Percentiles rank a stretch among this genome's conserved stretches.
These are phyloP conservation scores for Palythoa heliodiscus DNA, from an alignment of 92 coral and sea anemone genomes.

Conservation along the genomic window DNA sequence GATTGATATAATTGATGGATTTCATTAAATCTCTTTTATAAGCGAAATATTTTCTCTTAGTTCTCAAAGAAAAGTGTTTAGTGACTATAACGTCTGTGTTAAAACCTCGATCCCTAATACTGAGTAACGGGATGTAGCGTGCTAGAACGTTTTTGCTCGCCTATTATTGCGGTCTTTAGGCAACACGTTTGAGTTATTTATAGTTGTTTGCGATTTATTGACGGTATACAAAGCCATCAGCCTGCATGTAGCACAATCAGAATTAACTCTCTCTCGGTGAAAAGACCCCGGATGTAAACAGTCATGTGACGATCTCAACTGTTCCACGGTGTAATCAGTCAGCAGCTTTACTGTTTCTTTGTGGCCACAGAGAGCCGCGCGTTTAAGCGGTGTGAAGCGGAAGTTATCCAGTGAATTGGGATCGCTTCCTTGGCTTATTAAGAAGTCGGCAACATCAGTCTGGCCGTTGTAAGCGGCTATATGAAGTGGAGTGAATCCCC, in stretches of 20 bases:
- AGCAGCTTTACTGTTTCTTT: constrained; percentile 54
- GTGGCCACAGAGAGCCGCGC: constrained; percentile 76
- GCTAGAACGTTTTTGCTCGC: constrained; percentile 6
- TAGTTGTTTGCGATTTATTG: not conserved
- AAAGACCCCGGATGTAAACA: not conserved
- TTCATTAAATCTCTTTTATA: too few relatives aligned
- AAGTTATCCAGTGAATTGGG: constrained; percentile 62
- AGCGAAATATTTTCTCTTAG: too few relatives aligned
- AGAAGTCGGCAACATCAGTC: constrained; percentile 42
- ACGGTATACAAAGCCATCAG: constrained; percentile 29
- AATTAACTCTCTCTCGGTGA: constrained; percentile 12
- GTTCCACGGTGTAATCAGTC: constrained; percentile 54
- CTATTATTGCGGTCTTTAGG: not conserved
- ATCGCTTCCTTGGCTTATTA: constrained; percentile 59
- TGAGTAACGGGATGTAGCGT: too few relatives aligned
- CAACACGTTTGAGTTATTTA: not conserved
- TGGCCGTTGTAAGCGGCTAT: constrained; percentile 76
- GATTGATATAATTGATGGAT: too few relatives aligned
- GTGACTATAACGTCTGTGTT: too few relatives aligned
- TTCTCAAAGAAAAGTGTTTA: too few relatives aligned
- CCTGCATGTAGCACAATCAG: constrained; percentile 33
- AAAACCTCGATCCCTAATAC: too few relatives aligned
- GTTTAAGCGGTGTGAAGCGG: constrained; percentile 69
- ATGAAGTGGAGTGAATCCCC: constrained; percentile 74
- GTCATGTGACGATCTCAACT: constrained; percentile 27